A percentile compares a stretch with the other conserved stretches of the same genome.
phyloP scores from a whole-genome alignment of 1,140 invertebrate species.

The Panagrolaimus sp. region DNA sequence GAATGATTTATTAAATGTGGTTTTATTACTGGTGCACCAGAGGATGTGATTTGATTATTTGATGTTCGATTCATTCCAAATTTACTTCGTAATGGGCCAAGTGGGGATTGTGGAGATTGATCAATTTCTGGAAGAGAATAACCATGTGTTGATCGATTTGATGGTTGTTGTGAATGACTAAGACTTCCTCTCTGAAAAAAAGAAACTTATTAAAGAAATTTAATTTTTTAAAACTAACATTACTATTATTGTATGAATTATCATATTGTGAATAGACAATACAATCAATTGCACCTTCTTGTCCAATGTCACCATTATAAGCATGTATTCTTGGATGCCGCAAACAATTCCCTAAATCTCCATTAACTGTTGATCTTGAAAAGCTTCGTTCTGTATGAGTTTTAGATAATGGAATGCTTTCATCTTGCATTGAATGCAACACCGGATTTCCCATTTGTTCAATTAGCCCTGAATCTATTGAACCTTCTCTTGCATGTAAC shows the following conservation, averaged over 20 bases:
- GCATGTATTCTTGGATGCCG: constrained; percentile 3
- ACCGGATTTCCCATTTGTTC: constrained; percentile 22
- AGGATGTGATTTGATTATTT: background rate
- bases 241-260: background rate
- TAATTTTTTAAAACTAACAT: background rate
- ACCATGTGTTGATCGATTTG: too few relatives aligned
- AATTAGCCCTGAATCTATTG: constrained; percentile 46
- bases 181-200: too few relatives aligned
- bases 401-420: background rate
- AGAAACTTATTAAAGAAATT: too few relatives aligned
- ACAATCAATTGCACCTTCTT: constrained; percentile 13
- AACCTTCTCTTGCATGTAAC: constrained; percentile 43
- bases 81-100: background rate
- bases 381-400: background rate
- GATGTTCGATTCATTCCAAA: background rate
- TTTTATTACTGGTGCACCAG: background rate
- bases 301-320: constrained; percentile 5
- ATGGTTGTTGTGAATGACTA: too few relatives aligned
- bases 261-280: background rate
- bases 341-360: background rate
- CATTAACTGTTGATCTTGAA: too few relatives aligned
- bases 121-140: background rate
- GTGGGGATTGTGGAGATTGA: background rate
- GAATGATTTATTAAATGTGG: background rate
- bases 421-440: background rate